Base-by-base conservation (phyloP, 2,113 vertebrate species). In the Xyliphius kryptos region DNA sequence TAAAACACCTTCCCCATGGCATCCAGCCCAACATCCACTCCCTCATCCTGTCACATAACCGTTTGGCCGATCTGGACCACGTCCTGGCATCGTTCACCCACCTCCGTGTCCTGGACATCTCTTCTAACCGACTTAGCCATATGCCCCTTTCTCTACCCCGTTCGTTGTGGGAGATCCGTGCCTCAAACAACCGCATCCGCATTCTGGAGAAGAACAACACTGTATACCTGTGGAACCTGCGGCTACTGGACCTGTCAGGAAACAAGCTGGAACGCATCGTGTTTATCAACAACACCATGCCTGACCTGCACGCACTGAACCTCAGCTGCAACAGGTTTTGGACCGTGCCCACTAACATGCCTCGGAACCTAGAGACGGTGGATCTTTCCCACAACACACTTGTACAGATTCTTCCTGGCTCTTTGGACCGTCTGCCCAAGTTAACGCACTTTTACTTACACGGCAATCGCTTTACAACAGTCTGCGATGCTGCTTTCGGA, bases 311-410 rank as follows among this genome's bases (percentile, higher is more conserved):
- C 68, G 78, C 80, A 19, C 92, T 98, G 69, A 94, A 97, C 46
- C 84, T 97, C 58, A 98, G 94, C 17, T 83, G 84, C 81, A 98
- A 98, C 80, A 88, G 88, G 71, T 93, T 99, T 68, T 94, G 94
- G 92, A 98, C 94, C 3, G 84, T 97, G 68, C 95, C 95, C 56
- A 98, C 93, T 76, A 98, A 98, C 66, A 87, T 97, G 82, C 95
- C 96, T n/a, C 71, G 74, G 65, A 83, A 85, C 74, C 77, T 93
- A 61, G 89, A 88, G 66, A 85, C 65, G 0, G 84, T 97, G 61
- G 94, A 98, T 82, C 80, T 98, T 52, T 97, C 94, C 51, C 86
- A 86, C 22, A 98, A 99, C 73, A 89, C 85, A 69, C 81, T 99
- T 67, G 86, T 90, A 67, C 91, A 90, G 78, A 92, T 95, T 59